Base-by-base conservation (phyloP, 2,888 invertebrate species). In the Ptilodon capucinus region DNA sequence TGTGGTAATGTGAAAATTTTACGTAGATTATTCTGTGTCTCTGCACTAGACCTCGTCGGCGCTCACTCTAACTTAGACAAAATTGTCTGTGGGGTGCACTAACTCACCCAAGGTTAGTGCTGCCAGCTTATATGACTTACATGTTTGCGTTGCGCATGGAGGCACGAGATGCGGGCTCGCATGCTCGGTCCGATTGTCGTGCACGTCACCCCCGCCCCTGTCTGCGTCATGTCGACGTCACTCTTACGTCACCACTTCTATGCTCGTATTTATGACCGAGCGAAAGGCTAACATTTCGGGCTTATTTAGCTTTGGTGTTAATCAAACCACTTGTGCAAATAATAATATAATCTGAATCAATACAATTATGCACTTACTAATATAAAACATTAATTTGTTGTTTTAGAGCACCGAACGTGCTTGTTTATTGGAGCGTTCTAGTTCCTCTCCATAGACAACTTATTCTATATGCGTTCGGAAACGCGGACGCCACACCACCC, bases 191-290 rank as follows among this genome's bases (percentile, higher is more conserved):
- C 55, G 47, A 54, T 57, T 51, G 46, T 39, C 47, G 42, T 62
- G 50, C 41, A 57, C 67, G 64, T 66, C 64, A 61, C 51, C 56
- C 46, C 40, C 28, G 28, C 49, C 43, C 43, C 46, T 43, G 53
- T 48, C 54, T 60, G 60, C 70, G 70, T 67, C 68, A 69, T 44
- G 51, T 41, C 54, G 48, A 63, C 70, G 70, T 69, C 70, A 69
- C 57, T 40, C 41, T 54, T 54, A 64, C 61, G 63, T 58, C 64
- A 60, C 49, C 49, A 32, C 54, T 58, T 65, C 55, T 60, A 60
- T 54, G 42, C 36, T 45, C 45, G 30, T 52, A 61, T 55, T 50
- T 51, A 43, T 64, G 61, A 68, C 69, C 67, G 67, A 14, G 42
- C 19, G 36, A 44, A 40, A 36, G 47, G 51, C 54, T 34, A 21